phyloP scores from a whole-genome alignment of 1,140 invertebrate genomes.

The Lerema accius region DNA sequence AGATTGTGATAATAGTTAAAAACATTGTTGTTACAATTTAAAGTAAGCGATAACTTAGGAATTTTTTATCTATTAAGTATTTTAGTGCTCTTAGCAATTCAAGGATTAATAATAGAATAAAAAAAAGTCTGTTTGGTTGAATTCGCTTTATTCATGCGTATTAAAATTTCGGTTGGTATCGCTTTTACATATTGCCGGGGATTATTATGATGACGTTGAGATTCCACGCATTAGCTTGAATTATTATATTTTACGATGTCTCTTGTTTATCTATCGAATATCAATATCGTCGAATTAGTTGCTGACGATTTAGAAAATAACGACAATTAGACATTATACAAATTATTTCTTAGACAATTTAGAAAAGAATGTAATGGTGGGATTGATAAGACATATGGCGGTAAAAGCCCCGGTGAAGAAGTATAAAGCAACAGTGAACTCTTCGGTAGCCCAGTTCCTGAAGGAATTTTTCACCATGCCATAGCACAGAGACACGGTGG shows the following conservation, averaged over 20 bases:
- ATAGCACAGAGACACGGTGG: conserved; percentile 47
- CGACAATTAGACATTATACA: too few relatives aligned
- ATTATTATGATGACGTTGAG: conserved; percentile 3
- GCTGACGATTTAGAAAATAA: conserved; percentile 8
- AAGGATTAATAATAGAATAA: too few relatives aligned
- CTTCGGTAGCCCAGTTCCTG: too few relatives aligned
- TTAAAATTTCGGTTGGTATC: not conserved
- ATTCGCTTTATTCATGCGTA: not conserved
- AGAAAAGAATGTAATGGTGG: conserved; percentile 49
- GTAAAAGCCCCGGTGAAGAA: too few relatives aligned
- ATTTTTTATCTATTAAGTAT: too few relatives aligned
- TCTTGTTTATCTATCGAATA: not conserved
- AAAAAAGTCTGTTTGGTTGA: too few relatives aligned
- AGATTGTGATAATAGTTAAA: too few relatives aligned
- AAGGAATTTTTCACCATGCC: too few relatives aligned
- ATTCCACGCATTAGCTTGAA: conserved; percentile 12
- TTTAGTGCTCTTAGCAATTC: too few relatives aligned
- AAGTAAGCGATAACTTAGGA: too few relatives aligned
- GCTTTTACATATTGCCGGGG: not conserved
- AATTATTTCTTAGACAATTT: not conserved
- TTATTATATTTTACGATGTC: conserved; percentile 12
- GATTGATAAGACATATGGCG: conserved; percentile 48
- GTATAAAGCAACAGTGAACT: too few relatives aligned
- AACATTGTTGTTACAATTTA: too few relatives aligned
- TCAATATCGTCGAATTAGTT: not conserved